Base-by-base conservation (phyloP, 2,888 invertebrate species). In the Rhyacophila evoluta region DNA sequence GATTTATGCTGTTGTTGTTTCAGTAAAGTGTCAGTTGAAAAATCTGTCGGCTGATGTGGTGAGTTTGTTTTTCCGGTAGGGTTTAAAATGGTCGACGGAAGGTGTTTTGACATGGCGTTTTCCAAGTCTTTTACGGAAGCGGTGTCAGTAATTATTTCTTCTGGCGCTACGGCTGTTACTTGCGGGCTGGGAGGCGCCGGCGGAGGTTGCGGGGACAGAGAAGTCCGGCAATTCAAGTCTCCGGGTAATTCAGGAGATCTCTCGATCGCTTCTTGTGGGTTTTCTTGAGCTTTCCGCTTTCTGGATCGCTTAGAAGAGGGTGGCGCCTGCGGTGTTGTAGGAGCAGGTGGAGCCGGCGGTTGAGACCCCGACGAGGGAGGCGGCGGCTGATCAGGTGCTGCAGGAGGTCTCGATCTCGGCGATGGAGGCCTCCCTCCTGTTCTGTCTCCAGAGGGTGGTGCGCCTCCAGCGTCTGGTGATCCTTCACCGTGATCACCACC, bases 81-180 rank as follows among this genome's bases (percentile, higher is more conserved):
- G 75, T 90, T 90, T 83, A 92, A 87, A 69, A 91, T 89, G 1
- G 87, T 86, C 1, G 89, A 87, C 0, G 95, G 95, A 78, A 98
- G 89, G 88, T 98, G 98, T 85, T 97, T 97, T 19, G 98, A 97
- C 98, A 98, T 98, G 69, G 97, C 98, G 85, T 97, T 97, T 87
- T 98, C 98, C 83, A 98, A 89, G 84, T 98, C 97, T 87, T 97
- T 96, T 0, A 97, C 97, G 0, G 96, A 95, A 0, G 92, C 91
- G 0, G 89, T 89, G 67, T 90, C 90, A 0, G 88, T 85, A 27
- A 84, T 85, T 69, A 84, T 84, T 72, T 88, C 88, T 55, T 88
- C 88, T 10, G 89, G 84, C 83, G 87, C 80, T 83, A 88, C 83
- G 15, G 86, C 85, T 67, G 86, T 83, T 36, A 88, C 86, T 83